Evolutionary conservation across 2,888 invertebrate genomes (phyloP).

Genomic region (Amiota mariae): DNA sequence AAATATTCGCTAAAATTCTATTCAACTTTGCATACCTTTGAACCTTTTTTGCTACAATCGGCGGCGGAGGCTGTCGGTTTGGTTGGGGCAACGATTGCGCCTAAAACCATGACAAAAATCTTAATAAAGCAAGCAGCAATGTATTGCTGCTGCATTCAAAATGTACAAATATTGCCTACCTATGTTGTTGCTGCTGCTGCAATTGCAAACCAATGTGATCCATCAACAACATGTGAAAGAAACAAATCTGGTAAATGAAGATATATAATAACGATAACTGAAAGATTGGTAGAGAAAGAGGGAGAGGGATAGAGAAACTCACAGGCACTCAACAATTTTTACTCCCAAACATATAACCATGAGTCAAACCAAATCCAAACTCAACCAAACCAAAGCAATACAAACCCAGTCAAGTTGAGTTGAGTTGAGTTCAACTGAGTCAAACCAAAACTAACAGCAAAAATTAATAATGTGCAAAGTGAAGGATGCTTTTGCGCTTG

Average conservation of each 20-base stretch:
- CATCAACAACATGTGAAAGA: not conserved
- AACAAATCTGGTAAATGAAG: no score
- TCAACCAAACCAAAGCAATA: no score
- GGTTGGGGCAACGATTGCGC: not conserved
- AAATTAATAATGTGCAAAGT: conserved; percentile 49
- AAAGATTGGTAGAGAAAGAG: not conserved
- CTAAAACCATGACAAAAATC: conserved; percentile 33
- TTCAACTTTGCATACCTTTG: no score
- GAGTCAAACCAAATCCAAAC: not conserved
- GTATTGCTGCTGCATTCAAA: not conserved
- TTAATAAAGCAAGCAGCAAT: conserved; percentile 25
- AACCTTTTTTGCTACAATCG: no score
- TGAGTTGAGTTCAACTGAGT: not conserved
- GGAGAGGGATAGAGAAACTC: not conserved
- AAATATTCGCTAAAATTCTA: no score
- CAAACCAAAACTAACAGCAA: conserved; percentile 28
- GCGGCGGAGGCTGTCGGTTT: not conserved
- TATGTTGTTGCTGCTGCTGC: conserved; percentile 3
- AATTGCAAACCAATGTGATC: conserved; percentile 5
- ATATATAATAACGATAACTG: not conserved
- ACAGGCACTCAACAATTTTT: conserved; percentile 1
- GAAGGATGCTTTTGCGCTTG: conserved; percentile 41
- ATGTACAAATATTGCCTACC: not conserved
- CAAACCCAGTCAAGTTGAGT: no score
- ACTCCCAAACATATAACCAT: not conserved